Evolutionary conservation across 64 coral and sea anemone genomes (phyloP).

Genomic region (Montipora sp.): DNA sequence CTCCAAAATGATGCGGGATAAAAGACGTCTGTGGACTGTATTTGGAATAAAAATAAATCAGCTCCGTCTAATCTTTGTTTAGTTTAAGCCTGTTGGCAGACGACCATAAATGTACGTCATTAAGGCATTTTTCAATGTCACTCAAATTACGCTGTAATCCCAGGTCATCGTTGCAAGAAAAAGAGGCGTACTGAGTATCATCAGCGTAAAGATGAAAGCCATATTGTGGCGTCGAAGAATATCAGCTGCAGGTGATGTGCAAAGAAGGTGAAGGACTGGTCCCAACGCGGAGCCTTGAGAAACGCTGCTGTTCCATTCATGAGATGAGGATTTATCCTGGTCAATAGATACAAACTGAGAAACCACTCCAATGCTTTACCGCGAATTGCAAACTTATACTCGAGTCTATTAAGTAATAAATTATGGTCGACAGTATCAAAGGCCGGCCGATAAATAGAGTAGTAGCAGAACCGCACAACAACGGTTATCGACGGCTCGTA

Average conservation of each 20-base stretch:
- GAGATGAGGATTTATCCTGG: not conserved
- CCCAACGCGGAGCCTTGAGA: not conserved
- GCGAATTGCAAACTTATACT: not conserved
- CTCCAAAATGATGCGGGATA: not conserved
- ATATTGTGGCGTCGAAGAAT: not conserved
- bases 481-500: too few relatives aligned
- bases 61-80: too few relatives aligned
- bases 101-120: not conserved
- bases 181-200: constrained; percentile 8
- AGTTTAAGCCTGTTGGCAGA: constrained; percentile 3
- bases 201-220: constrained; percentile 20
- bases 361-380: constrained; percentile 12
- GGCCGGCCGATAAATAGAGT: too few relatives aligned
- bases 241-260: constrained; percentile 1
- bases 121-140: constrained; percentile 18
- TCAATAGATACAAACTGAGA: constrained; percentile 3
- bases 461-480: too few relatives aligned
- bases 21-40: not conserved
- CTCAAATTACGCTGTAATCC: not conserved
- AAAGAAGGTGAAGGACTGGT: not conserved
- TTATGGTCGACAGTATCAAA: too few relatives aligned
- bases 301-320: not conserved
- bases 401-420: too few relatives aligned
- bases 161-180: not conserved
- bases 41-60: not conserved